Conservation (phyloP, 2,797 vertebrate genomes). For the Labroides dimidiatus region DNA sequence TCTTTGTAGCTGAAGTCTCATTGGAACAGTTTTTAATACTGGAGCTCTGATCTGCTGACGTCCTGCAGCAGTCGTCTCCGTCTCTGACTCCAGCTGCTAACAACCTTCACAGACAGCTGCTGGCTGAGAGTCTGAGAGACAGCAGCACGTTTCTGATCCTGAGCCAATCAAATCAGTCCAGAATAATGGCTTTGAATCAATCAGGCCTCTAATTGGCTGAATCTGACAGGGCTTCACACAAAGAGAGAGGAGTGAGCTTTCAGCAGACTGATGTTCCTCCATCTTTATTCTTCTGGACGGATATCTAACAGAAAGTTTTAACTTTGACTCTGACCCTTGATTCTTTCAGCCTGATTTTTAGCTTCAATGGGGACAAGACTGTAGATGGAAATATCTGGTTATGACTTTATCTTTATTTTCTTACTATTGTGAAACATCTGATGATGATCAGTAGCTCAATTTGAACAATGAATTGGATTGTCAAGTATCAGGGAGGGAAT, state of each 20-base stretch:
- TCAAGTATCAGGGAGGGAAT: too few species aligned
- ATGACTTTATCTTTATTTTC: not conserved
- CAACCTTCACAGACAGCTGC: constrained; percentile 32
- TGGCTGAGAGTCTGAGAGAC: constrained; percentile 33
- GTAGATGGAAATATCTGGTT: too few species aligned
- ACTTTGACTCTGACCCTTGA: constrained; percentile 5
- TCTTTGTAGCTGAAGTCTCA: not conserved
- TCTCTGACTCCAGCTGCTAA: constrained; percentile 37
- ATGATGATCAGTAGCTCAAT: not conserved
- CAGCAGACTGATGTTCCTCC: not conserved
- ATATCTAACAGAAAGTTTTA: not conserved
- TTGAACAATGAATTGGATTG: too few species aligned
- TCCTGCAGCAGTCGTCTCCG: constrained; percentile 9
- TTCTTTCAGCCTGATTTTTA: too few species aligned
- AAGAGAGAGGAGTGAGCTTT: not conserved
- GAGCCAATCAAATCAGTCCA: constrained; percentile 47
- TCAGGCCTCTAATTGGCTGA: constrained; percentile 19
- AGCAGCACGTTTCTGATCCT: constrained; percentile 28
- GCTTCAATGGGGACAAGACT: too few species aligned
- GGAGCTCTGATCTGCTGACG: not conserved
- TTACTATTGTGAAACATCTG: too few species aligned
- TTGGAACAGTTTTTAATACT: not conserved
- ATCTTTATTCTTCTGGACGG: not conserved
- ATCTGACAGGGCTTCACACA: not conserved
- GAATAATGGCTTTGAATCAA: constrained; percentile 29